Evolutionary conservation across 2,888 invertebrate species (phyloP), one percentile per base, ranked within the genome.

Genomic region (Proisotoma minuta): DNA sequence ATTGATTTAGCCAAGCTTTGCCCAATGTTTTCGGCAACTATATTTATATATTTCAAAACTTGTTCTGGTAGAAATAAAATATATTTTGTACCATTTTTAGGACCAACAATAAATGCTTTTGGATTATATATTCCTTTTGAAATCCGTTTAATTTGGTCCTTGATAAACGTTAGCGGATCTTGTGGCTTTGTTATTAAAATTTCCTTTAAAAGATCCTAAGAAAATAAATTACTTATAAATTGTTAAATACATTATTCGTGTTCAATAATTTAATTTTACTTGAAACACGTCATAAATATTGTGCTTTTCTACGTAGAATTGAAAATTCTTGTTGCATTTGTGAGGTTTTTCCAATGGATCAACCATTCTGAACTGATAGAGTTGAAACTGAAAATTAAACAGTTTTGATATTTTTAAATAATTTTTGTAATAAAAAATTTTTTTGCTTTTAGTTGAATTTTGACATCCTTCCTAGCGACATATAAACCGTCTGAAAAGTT

Each of bases 281-380:
- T 68, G 66, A 34, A 71, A 59, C 2, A 71, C 68, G 23, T 70
- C 65, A 39, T 68, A 73, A 51, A 73, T 59, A n/a, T 65, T 66
- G 60, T 70, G 64, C 53, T 63, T 64, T 40, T 71, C 73, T 10
- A 66, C 69, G 29, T 71, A 73, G 3, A 57, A 49, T 3, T 71
- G 70, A 28, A 63, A 68, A 1, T 66, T 57, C n/a, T 68, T 66
- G 18, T 63, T 62, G 69, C 68, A 73, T 3, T 29, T 66, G 18
- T 65, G 58, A 10, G 71, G 69, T 39, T 61, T 57, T 18, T 62
- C 58, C 2, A 71, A 61, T 10, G 73, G 73, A 47, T 73, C 71
- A 5, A 69, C 69, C 73, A 73, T 73, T 15, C 48, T 47, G 22
- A 50, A 12, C 3, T 34, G 8, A 10, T 34, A 15, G n/a, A n/a